Conservation (phyloP, 2,797 vertebrate species). For the Netta rufina region DNA sequence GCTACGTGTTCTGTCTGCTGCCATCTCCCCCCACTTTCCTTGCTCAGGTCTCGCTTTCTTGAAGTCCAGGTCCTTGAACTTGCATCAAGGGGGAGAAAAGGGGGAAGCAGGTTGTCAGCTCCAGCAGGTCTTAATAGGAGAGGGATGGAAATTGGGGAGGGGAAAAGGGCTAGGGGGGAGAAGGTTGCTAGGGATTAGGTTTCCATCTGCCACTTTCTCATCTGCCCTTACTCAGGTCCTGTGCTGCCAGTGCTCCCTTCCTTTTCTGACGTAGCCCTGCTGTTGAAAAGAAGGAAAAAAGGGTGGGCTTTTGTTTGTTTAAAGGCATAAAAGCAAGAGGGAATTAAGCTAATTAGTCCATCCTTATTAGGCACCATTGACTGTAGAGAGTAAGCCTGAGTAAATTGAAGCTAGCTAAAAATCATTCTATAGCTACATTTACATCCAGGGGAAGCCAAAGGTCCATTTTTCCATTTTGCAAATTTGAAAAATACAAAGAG, state of each 20-base stretch:
- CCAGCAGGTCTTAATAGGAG: background rate
- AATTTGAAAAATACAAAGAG: background rate
- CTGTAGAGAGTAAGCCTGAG: constrained; percentile 24
- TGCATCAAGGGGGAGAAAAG: background rate
- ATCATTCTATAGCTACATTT: background rate
- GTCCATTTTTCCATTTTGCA: background rate
- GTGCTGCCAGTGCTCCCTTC: constrained; percentile 31
- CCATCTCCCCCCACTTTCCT: background rate
- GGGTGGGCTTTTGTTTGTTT: constrained; percentile 56
- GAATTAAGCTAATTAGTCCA: constrained; percentile 65
- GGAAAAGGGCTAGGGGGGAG: background rate
- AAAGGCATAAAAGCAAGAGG: constrained; percentile 55
- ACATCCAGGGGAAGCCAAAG: background rate
- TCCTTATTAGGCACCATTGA: constrained; percentile 49
- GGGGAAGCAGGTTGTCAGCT: background rate
- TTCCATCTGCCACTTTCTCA: constrained; percentile 59
- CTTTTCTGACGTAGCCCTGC: constrained; percentile 5
- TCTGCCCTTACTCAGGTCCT: constrained; percentile 26
- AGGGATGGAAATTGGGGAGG: background rate
- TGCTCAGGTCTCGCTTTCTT: background rate
- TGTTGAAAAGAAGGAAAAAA: constrained; percentile 45
- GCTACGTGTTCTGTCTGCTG: background rate
- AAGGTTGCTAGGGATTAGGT: constrained; percentile 68
- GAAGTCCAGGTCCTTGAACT: background rate
- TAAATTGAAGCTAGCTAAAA: constrained; percentile 39